Conservation (phyloP, 2,797 vertebrate species). For the Schizopygopsis pylzovi region DNA sequence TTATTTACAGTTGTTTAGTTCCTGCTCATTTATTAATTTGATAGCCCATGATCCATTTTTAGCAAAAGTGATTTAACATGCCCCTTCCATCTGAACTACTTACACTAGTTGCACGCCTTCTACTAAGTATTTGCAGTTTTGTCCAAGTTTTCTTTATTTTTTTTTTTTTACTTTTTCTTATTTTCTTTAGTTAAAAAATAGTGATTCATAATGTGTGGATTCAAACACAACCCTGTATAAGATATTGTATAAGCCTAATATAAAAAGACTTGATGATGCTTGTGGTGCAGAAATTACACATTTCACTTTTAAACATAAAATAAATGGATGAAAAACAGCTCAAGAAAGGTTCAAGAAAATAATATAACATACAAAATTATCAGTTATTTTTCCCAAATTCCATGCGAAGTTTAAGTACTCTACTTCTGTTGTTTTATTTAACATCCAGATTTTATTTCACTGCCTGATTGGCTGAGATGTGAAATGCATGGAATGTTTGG, state of each 20-base stretch:
- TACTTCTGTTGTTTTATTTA: slow-evolving; percentile 60
- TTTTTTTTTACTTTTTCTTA: neutral
- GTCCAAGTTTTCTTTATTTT: slow-evolving; percentile 17
- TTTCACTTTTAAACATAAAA: neutral
- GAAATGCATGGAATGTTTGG: slow-evolving; percentile 89
- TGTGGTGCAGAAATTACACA: neutral
- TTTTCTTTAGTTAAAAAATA: neutral
- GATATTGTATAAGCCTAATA: neutral
- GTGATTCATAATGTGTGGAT: slow-evolving; percentile 8
- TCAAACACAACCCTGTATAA: slow-evolving; percentile 7
- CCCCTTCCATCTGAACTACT: slow-evolving; percentile 51
- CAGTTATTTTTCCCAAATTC: neutral
- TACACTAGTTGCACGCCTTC: slow-evolving; percentile 68
- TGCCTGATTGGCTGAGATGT: slow-evolving; percentile 71
- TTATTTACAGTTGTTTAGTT: slow-evolving; percentile 34
- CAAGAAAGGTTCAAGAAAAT: too few species aligned
- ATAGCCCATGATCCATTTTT: slow-evolving; percentile 44
- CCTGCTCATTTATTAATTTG: slow-evolving; percentile 34
- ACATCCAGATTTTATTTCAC: slow-evolving; percentile 32
- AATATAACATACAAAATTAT: neutral
- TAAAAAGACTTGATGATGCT: neutral
- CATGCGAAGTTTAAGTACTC: too few species aligned
- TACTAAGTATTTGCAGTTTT: slow-evolving; percentile 50
- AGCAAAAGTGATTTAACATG: slow-evolving; percentile 70
- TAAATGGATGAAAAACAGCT: neutral